phyloP scores from a whole-genome alignment of 2,888 invertebrate species.

The Cephus nigrinus region DNA sequence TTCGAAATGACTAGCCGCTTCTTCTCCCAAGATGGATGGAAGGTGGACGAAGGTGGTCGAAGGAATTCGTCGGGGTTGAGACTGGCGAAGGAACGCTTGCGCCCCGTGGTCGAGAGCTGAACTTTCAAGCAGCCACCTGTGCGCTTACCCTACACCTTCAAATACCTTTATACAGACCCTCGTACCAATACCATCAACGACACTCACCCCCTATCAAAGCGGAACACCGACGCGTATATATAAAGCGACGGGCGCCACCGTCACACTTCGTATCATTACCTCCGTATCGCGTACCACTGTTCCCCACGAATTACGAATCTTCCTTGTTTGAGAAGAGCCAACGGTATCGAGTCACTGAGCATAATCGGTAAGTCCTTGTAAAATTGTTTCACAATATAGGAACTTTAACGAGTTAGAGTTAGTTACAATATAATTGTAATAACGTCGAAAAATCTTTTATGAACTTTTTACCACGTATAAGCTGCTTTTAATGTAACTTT shows the following conservation, averaged over 20 bases:
- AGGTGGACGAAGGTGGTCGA: conserved; percentile 14
- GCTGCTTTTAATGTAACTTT: background rate
- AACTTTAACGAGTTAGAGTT: background rate
- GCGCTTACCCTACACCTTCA: conserved; percentile 26
- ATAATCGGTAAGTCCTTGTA: background rate
- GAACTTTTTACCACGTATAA: background rate
- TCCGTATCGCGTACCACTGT: conserved; percentile 23
- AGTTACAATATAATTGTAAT: background rate
- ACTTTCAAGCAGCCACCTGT: conserved; percentile 46
- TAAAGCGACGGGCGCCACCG: conserved; percentile 40
- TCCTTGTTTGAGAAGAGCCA: background rate
- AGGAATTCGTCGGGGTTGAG: conserved; percentile 2
- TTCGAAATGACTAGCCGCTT: background rate
- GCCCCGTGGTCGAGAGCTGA: conserved; percentile 39
- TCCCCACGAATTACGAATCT: conserved; percentile 32
- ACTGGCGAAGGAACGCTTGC: conserved; percentile 38
- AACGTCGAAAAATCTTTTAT: background rate
- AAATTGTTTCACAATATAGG: background rate
- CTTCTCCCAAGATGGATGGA: background rate
- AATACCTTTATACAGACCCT: conserved; percentile 15
- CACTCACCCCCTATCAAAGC: conserved; percentile 3
- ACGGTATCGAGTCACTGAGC: background rate
- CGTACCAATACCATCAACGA: conserved; percentile 33
- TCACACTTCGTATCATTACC: conserved; percentile 53
- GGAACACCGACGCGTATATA: conserved; percentile 48